A percentile compares a stretch with the other conserved stretches of the same genome.
Conservation (phyloP, 2,113 vertebrate genomes). For the Hydrolagus affinis region DNA sequence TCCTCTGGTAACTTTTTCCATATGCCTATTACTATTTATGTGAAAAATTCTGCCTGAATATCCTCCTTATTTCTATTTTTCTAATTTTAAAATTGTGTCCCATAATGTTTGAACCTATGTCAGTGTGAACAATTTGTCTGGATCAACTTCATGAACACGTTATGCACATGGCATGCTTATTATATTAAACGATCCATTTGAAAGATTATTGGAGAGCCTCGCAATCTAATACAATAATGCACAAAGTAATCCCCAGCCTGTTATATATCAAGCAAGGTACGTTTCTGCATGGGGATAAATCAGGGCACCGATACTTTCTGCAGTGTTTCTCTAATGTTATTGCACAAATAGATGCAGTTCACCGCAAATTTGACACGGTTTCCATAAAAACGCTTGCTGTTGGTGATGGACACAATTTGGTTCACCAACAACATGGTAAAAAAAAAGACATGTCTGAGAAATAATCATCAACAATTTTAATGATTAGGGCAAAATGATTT, state of each 20-base stretch:
- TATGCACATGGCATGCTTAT: background rate
- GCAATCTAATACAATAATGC: background rate
- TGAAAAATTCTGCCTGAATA: background rate
- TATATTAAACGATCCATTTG: background rate
- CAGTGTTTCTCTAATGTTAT: background rate
- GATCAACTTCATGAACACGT: background rate
- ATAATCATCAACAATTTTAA: background rate
- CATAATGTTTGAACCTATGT: background rate
- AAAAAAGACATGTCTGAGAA: background rate
- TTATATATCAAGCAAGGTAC: background rate
- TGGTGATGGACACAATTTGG: background rate
- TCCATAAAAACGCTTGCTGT: background rate
- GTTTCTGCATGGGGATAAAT: background rate
- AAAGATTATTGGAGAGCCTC: background rate
- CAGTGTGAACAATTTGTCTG: background rate
- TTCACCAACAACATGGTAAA: background rate
- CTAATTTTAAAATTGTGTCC: background rate
- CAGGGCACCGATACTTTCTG: background rate
- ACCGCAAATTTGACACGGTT: constrained; percentile 3
- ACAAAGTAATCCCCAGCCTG: background rate
- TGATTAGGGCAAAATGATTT: background rate
- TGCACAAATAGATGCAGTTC: constrained; percentile 1
- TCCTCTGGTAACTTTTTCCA: too few relatives aligned
- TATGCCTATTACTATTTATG: too few relatives aligned
- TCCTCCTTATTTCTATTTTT: background rate